Conservation (phyloP, 2,888 invertebrate genomes). For the Agrochola lota region DNA sequence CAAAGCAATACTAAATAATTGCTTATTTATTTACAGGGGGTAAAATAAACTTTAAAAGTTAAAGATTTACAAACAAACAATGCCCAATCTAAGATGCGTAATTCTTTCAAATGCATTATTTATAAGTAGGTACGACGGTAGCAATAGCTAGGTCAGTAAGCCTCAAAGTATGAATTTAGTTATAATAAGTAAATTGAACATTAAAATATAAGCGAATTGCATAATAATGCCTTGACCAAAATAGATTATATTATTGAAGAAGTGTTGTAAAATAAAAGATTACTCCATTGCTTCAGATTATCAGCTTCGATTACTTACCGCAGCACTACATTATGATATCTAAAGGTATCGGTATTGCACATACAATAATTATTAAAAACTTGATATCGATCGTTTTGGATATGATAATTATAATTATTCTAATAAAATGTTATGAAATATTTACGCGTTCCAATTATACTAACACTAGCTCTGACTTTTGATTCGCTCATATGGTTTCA, state of each 20-base stretch:
- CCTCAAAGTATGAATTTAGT: conserved; percentile 11
- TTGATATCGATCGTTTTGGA: conserved; percentile 26
- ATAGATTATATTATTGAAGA: conserved; percentile 55
- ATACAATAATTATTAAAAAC: conserved; percentile 9
- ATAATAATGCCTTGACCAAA: conserved; percentile 56
- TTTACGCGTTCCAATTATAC: conserved; percentile 1
- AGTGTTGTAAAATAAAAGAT: conserved; percentile 46
- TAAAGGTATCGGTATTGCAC: conserved; percentile 25
- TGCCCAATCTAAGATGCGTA: not conserved
- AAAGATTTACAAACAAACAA: not conserved
- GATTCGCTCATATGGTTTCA: not conserved
- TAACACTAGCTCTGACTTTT: not conserved
- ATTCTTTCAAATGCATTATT: not conserved
- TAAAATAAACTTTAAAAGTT: not conserved
- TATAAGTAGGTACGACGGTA: not conserved
- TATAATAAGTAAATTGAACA: conserved; percentile 39
- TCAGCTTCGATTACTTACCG: conserved; percentile 33
- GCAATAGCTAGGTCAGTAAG: conserved; percentile 4
- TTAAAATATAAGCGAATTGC: conserved; percentile 55
- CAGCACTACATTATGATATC: conserved; percentile 13
- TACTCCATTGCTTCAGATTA: conserved; percentile 44
- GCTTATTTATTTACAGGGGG: not conserved
- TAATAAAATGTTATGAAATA: not conserved
- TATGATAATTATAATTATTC: conserved; percentile 1
- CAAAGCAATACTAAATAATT: not conserved